Evolutionary conservation across 2,113 vertebrate species (phyloP), one percentile per base, ranked within the genome.

Genomic region (Leucopsar rothschildi): DNA sequence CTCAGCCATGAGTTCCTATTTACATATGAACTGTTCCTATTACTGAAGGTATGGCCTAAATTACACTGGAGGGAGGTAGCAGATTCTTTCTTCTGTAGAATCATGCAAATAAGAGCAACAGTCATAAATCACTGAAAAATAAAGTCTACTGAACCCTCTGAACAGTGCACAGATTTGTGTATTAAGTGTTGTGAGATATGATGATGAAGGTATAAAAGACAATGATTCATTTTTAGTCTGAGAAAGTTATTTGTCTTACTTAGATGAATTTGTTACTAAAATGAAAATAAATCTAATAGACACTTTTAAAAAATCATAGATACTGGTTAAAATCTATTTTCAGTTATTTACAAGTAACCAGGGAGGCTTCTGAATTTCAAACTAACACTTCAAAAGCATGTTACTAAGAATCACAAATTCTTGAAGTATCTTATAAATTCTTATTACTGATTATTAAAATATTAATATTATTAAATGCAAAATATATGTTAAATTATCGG

Each of bases 161-260:
- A 75, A 75, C 12, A 60, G 68, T 12, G 44, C 72, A 81, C 29
- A 91, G 73, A 59, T 81, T 85, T 77, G 71, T 8, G 1, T 52
- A 37, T 63, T 75, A 82, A 82, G 25, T 60, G 39, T 70, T 88
- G 56, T 28, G 23, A 91, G 87, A 80, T 52, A 71, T 7, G 40
- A 94, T 64, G 85, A 91, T 7, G 0, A 93, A 94, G 82, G 52
- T 45, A 75, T 86, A 90, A 94, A 96, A 86, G 85, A 83, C 68
- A 82, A 70, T 73, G 59, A 92, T 90, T 52, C 28, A 52, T 65
- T 90, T 83, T 83, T 84, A 71, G 47, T 52, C 37, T 75, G 40
- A 88, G 64, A 86, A 95, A 90, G 72, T 64, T 18, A 93, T 93
- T 75, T 81, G 27, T 91, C 82, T 95, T 92, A 71, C 73, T 88